Evolutionary conservation across 2,888 invertebrate genomes (phyloP).

Genomic region (Cheilosia soror): DNA sequence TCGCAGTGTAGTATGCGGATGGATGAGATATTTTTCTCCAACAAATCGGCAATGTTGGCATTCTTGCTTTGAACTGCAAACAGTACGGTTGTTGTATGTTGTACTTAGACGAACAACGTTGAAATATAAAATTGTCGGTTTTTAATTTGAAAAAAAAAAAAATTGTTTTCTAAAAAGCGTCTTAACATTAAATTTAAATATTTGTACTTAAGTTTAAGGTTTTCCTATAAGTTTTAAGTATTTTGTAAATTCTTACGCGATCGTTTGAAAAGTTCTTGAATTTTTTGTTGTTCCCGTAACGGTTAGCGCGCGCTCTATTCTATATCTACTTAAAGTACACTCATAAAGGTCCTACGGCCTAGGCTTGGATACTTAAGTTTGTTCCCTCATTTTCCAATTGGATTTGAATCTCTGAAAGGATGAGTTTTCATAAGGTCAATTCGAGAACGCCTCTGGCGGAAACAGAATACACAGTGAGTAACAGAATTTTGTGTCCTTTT

Average conservation of each 20-base stretch:
- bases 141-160: slow-evolving; percentile 9
- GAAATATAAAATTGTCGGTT: slow-evolving; percentile 39
- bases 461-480: slow-evolving; percentile 83
- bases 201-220: neutral
- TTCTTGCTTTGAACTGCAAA: slow-evolving; percentile 83
- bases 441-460: slow-evolving; percentile 83
- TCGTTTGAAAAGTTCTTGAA: slow-evolving; percentile 57
- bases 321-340: slow-evolving; percentile 6
- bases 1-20: slow-evolving; percentile 34
- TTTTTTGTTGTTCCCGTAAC: neutral
- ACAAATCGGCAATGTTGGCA: slow-evolving; percentile 81
- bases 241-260: neutral
- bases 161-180: neutral
- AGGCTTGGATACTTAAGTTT: slow-evolving; percentile 54
- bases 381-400: slow-evolving; percentile 18
- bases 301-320: slow-evolving; percentile 16
- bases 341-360: slow-evolving; percentile 12
- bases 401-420: slow-evolving; percentile 76
- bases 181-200: neutral
- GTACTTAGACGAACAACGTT: slow-evolving; percentile 37
- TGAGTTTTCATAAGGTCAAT: slow-evolving; percentile 83
- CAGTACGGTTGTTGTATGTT: slow-evolving; percentile 81
- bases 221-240: neutral
- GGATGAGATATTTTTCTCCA: slow-evolving; percentile 68
- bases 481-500: slow-evolving; percentile 2